phyloP scores from a whole-genome alignment of 1,140 invertebrate genomes.

The Ceratoteleas bidentatus region DNA sequence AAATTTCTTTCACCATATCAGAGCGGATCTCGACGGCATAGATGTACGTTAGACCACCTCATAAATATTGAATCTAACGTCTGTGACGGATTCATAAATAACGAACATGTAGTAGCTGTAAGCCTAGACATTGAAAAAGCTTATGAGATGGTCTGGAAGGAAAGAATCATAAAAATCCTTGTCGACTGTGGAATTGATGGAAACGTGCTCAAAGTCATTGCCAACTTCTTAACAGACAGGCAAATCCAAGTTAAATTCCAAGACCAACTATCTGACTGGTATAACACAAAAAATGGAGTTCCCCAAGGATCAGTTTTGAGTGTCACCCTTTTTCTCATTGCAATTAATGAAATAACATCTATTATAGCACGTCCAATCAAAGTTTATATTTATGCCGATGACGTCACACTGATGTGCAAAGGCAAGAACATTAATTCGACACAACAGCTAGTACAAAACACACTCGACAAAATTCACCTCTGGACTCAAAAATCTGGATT shows the following conservation, averaged over 20 bases:
- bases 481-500: not conserved
- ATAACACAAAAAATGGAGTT: not conserved
- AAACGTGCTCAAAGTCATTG: not conserved
- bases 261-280: not conserved
- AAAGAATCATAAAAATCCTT: not conserved
- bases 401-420: not conserved
- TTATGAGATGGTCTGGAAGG: not conserved
- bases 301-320: not conserved
- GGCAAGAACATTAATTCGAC: not conserved
- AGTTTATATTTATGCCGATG: not conserved
- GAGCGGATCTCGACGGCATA: not conserved
- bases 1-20: constrained; percentile 1
- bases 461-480: not conserved
- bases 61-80: not conserved
- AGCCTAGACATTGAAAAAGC: constrained; percentile 1
- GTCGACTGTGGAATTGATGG: not conserved
- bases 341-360: not conserved
- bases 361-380: not conserved
- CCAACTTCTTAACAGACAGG: not conserved
- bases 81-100: not conserved
- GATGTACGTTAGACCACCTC: not conserved
- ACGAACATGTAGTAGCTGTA: not conserved
- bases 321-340: not conserved
- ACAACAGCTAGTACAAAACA: not conserved
- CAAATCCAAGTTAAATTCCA: not conserved